These are phyloP conservation scores for Cyanistes caeruleus DNA, from an alignment of 2,113 vertebrate species.

Conservation along the genomic window DNA sequence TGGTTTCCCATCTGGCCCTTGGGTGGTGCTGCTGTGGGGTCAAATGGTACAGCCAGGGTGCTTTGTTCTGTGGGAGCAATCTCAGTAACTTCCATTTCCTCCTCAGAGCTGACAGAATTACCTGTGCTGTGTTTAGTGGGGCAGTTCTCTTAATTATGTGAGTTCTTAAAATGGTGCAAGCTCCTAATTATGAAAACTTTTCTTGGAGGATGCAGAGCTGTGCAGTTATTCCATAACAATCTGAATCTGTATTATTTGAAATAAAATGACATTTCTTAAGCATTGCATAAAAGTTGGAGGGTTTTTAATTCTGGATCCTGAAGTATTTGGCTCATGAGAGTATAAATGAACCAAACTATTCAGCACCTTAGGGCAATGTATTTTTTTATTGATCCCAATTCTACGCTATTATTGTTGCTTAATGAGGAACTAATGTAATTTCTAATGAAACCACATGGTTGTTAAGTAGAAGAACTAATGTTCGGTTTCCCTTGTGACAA, in stretches of 20 bases:
- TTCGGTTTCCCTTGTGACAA: constrained; percentile 70
- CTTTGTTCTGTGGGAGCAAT: background rate
- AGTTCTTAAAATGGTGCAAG: background rate
- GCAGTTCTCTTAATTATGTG: background rate
- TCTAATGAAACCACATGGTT: constrained; percentile 69
- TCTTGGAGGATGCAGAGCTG: background rate
- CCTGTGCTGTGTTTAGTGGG: background rate
- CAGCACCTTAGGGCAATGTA: constrained; percentile 45
- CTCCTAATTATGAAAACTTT: background rate
- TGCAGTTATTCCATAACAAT: background rate
- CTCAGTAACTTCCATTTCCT: background rate
- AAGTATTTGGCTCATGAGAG: constrained; percentile 2
- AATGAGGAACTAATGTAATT: constrained; percentile 75
- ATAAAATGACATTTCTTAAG: background rate
- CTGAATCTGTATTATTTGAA: background rate
- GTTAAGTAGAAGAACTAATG: constrained; percentile 46
- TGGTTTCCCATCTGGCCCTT: background rate
- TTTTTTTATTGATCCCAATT: constrained; percentile 67
- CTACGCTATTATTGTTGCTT: constrained; percentile 70
- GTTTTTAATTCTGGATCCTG: background rate
- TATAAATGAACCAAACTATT: constrained; percentile 57
- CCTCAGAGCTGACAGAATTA: background rate
- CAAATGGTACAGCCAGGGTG: background rate
- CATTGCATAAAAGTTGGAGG: background rate
- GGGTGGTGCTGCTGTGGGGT: background rate